Evolutionary conservation across 2,113 vertebrate genomes (phyloP), one percentile per base, ranked within the genome.

Genomic region (Zeus faber): DNA sequence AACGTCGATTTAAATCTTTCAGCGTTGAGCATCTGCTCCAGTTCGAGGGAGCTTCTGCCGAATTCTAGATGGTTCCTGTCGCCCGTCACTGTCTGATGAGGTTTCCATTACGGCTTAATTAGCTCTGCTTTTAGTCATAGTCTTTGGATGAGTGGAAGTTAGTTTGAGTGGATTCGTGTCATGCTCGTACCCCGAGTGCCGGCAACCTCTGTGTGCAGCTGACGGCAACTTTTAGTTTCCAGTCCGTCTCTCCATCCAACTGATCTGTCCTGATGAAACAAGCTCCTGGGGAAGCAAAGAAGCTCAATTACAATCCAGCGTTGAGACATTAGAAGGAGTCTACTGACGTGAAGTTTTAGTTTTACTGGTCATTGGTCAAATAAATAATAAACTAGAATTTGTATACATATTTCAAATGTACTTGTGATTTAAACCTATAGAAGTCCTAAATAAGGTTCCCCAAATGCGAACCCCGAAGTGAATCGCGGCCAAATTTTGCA

Each of bases 241-340:
- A 99, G 82, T 99, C 97, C 0, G 96, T 99, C 70, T 98, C 97
- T 47, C 97, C 97, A 40, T 99, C 97, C 0, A 99, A 92, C 80
- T 98, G 97, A 65, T 99, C 97, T 2, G 95, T 98, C 57, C 95
- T 87, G 81, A 99, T 95, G 78, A 98, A 99, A 79, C 96, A 98
- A 0, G 94, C 79, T 31, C 96, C 96, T 99, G 80, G 25, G 80
- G 73, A 74, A 60, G 25, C 2, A 70, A 0, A n/a, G n/a, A n/a
- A n/a, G n/a, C n/a, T n/a, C n/a, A n/a, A n/a, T n/a, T n/a, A n/a
- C n/a, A n/a, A n/a, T n/a, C n/a, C n/a, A n/a, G n/a, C n/a, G n/a
- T n/a, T n/a, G n/a, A n/a, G n/a, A n/a, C n/a, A n/a, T n/a, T n/a
- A n/a, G n/a, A n/a, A n/a, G n/a, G n/a, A n/a, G n/a, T n/a, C n/a